Evolutionary conservation across 2,113 vertebrate genomes (phyloP).

Genomic region (Shinisaurus crocodilurus): DNA sequence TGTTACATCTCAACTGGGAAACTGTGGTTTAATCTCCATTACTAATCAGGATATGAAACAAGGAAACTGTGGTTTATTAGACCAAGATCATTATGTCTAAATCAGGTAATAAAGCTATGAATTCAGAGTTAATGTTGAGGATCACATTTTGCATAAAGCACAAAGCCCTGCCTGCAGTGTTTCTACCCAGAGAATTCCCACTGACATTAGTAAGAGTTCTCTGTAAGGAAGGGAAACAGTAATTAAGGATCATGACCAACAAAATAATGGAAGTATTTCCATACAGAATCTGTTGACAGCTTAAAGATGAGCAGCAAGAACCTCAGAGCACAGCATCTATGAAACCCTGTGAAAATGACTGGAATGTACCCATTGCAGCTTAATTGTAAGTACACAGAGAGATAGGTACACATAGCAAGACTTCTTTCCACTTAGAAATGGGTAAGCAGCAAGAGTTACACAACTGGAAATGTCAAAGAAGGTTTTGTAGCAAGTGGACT

Average conservation of each 20-base stretch:
- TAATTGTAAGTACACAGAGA: background rate
- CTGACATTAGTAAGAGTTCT: background rate
- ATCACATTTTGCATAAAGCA: background rate
- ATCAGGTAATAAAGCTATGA: background rate
- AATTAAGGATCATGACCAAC: background rate
- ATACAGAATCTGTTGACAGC: fast-evolving
- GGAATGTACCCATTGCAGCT: background rate
- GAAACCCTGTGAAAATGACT: background rate
- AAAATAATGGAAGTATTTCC: background rate
- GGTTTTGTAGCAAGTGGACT: background rate
- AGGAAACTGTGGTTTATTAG: background rate
- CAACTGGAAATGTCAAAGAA: background rate
- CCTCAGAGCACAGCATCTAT: conserved; percentile 5
- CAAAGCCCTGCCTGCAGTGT: background rate
- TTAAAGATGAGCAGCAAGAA: background rate
- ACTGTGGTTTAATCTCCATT: background rate
- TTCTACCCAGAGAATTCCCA: background rate
- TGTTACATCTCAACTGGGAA: background rate
- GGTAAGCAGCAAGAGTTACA: background rate
- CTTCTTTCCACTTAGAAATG: conserved; percentile 12
- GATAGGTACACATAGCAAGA: background rate
- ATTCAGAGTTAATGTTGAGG: background rate
- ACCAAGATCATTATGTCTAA: background rate
- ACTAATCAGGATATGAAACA: background rate
- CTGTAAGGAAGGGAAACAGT: conserved; percentile 13